phyloP scores from a whole-genome alignment of 1,140 invertebrate species.

The Macrobrachium nipponense region DNA sequence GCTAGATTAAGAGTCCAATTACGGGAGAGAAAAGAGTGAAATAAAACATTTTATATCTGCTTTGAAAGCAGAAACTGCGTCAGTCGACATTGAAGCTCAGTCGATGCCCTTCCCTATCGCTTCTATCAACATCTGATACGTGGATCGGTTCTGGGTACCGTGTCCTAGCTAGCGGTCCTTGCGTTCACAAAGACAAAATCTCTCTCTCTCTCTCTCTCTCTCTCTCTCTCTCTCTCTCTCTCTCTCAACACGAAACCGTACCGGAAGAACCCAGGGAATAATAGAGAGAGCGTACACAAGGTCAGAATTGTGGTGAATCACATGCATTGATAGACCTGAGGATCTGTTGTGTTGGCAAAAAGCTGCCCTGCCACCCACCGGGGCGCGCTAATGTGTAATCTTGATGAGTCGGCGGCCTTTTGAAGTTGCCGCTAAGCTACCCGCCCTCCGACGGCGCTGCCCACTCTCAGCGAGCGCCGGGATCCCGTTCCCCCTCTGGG shows the following conservation, averaged over 20 bases:
- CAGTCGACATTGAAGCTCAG: no score
- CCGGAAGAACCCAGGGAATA: no score
- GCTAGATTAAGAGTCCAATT: no score
- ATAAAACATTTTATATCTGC: no score
- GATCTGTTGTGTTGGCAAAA: slow-evolving; percentile 53
- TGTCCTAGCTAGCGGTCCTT: no score
- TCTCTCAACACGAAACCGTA: no score
- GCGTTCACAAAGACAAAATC: no score
- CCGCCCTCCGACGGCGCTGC: slow-evolving; percentile 28
- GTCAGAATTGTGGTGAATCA: slow-evolving; percentile 62
- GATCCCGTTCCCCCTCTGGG: slow-evolving; percentile 14
- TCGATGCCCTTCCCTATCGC: background rate
- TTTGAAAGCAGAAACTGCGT: no score
- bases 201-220: slow-evolving; percentile 16
- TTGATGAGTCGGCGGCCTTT: slow-evolving; percentile 56
- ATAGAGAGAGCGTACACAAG: slow-evolving; percentile 57
- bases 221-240: slow-evolving; percentile 25
- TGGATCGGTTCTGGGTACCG: no score
- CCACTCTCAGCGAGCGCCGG: slow-evolving; percentile 2
- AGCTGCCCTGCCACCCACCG: slow-evolving; percentile 56
- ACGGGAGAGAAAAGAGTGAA: no score
- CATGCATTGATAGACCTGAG: slow-evolving; percentile 61
- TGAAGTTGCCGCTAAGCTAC: slow-evolving; percentile 46
- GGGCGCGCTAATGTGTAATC: slow-evolving; percentile 60
- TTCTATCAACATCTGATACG: slow-evolving; percentile 35